Base-by-base conservation (phyloP, 2,888 invertebrate species). In the Meiosimyza platycephala region DNA sequence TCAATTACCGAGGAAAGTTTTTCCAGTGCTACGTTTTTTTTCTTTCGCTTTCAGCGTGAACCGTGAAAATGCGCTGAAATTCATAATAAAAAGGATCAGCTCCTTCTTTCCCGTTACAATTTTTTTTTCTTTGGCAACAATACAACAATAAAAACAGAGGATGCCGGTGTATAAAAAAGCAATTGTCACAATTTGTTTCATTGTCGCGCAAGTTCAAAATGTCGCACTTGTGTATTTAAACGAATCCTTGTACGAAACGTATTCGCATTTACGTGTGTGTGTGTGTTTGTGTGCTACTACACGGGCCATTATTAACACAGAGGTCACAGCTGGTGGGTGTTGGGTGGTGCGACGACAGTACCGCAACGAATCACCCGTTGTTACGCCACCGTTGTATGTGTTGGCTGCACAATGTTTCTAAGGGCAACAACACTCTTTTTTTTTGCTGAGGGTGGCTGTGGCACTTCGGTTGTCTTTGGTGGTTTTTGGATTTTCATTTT, bases 151-250 rank as follows among this genome's bases (percentile, higher is more conserved):
- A 69, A 50, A 69, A 62, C 62, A 62, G 22, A 52, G 15, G 28
- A 12, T 16, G 16, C 40, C 66, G 33, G 47, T 54, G 50, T 28
- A 63, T 47, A 70, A 70, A 70, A 63, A 70, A 70, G 62, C 63
- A 70, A 70, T 70, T 70, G 70, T 70, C 70, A 70, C 70, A 70
- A 70, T 70, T 70, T 70, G 62, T 70, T 60, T 70, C 62, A 51
- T 60, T 62, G 70, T 52, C 54, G 52, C 62, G 62, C 40, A 9
- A 63, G 62, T 69, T 69, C 60, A 57, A 69, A 69, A 69, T 69
- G 68, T 48, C 68, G 60, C 68, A 69, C 59, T 67, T 69, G 59
- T 60, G 60, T 59, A 18, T 22, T 52, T n/a, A 52, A 16, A 40
- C 63, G 47, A n/a, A 18, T 47, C 63, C 63, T 48, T 16, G 11